Evolutionary conservation across 1,140 invertebrate genomes (phyloP), one percentile per base, ranked within the genome.

Genomic region (Hesperophylax magnus): DNA sequence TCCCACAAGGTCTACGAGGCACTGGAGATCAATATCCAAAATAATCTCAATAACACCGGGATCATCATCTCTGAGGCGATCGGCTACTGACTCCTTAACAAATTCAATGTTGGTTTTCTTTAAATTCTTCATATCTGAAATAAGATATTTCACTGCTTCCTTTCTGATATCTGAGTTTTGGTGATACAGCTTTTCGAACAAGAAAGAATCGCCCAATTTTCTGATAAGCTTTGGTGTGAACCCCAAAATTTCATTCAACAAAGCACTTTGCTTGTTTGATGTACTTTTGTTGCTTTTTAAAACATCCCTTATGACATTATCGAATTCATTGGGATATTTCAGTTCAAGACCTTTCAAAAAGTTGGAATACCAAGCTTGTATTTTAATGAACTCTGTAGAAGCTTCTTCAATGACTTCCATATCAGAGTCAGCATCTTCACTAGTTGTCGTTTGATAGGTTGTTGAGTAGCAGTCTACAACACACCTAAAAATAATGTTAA

Each of bases 121-220:
- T 0, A 93, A 85, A 11, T 86, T 85, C 24, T 89, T 67, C 81
- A 89, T 92, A 82, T 91, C 87, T 82, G 90, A 91, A 3, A 89
- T 81, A 60, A 94, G 88, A 82, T 90, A 91, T 82, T 91, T 89
- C 0, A 95, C 88, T 0, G 93, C 94, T 81, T 91, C 86, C 1
- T 92, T 87, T 81, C 95, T 88, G 63, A 93, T 89, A 72, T 92
- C 87, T 0, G 92, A 83, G 85, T 91, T 93, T 7, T 91, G 87
- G 85, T 95, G 93, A 84, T 93, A 93, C 1, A 96, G 86, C 67
- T 93, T 93, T 85, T 94, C 91, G 79, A 95, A 93, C 0, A 94
- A 88, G 18, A 92, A 91, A 14, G 88, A 88, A 3, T 88, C 88
- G 71, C 90, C 89, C 18, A 91, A 86, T 85, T 89, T 88, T 79